Base-by-base conservation (phyloP, 2,888 invertebrate genomes). In the Gymnosoma rotundatum region DNA sequence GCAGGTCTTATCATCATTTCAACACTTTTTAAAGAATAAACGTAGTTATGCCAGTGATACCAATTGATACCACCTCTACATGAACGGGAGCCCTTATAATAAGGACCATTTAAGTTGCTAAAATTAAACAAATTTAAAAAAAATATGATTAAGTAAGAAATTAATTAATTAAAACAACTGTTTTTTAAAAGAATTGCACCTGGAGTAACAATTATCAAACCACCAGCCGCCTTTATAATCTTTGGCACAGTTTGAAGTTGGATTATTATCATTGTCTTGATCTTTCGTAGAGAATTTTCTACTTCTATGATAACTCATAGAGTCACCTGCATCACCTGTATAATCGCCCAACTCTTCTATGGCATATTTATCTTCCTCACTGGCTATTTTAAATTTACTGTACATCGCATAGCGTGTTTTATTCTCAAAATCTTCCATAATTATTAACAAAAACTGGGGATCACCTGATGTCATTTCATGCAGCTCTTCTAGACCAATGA, bases 141-240 rank as follows among this genome's bases (percentile, higher is more conserved):
- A 18, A 50, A 48, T 10, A 20, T 25, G 12, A 12, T 63, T 21
- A 6, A 16, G 0, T 25, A 32, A 14, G 1, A 21, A 21, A 45
- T 25, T 2, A 25, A 25, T 25, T 25, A 25, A 25, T 25, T 25
- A 14, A n/a, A n/a, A n/a, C n/a, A n/a, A n/a, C n/a, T n/a, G n/a
- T n/a, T n/a, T n/a, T n/a, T n/a, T n/a, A n/a, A n/a, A n/a, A n/a
- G n/a, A n/a, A n/a, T n/a, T n/a, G n/a, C 25, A 81, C 80, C 74
- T 75, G 3, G 74, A 74, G 45, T 69, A 81, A 32, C 80, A 81
- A 50, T 81, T 81, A 50, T 75, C 74, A 63, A 81, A 81, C 80
- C 80, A 81, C 80, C 80, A 81, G 14, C 48, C 80, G 1, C 69
- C 74, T 4, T 74, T 69, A 69, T 74, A 81, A 12, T 74, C 67